Conservation (phyloP, 2,888 invertebrate species). For the Leptopilina syphax region DNA sequence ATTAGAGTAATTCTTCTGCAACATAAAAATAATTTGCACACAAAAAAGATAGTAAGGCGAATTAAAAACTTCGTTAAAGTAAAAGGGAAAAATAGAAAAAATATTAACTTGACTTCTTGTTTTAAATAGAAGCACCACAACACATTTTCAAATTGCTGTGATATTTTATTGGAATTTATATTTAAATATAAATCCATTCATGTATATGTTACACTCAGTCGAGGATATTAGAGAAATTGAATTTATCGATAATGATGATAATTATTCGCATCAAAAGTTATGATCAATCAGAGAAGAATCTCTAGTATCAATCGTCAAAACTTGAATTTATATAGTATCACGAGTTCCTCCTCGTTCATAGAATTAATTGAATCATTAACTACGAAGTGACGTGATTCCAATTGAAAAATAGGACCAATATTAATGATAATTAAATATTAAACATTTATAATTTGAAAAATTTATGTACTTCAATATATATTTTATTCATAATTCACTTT, state of each 20-base stretch:
- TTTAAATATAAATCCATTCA: too few relatives aligned
- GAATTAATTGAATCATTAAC: neutral
- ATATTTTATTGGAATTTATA: neutral
- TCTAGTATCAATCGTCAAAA: neutral
- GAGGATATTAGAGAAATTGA: neutral
- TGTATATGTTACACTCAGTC: neutral
- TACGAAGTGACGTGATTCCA: too few relatives aligned
- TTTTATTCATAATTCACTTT: too few relatives aligned
- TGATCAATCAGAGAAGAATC: constrained; percentile 13
- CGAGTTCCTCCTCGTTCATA: neutral
- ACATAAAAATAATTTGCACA: constrained; percentile 23
- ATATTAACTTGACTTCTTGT: neutral
- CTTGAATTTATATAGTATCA: neutral
- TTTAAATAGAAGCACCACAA: neutral
- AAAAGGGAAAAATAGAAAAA: too few relatives aligned
- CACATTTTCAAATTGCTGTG: neutral
- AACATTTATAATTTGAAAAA: too few relatives aligned
- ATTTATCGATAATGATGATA: constrained; percentile 13
- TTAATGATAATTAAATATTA: too few relatives aligned
- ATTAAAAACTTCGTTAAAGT: constrained; percentile 1
- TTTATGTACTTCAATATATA: too few relatives aligned
- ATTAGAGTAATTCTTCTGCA: constrained; percentile 3
- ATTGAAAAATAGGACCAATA: too few relatives aligned
- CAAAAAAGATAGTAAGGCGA: neutral
- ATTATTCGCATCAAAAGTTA: neutral